Evolutionary conservation across 2,113 vertebrate genomes (phyloP).

Genomic region (Tautogolabrus adspersus): DNA sequence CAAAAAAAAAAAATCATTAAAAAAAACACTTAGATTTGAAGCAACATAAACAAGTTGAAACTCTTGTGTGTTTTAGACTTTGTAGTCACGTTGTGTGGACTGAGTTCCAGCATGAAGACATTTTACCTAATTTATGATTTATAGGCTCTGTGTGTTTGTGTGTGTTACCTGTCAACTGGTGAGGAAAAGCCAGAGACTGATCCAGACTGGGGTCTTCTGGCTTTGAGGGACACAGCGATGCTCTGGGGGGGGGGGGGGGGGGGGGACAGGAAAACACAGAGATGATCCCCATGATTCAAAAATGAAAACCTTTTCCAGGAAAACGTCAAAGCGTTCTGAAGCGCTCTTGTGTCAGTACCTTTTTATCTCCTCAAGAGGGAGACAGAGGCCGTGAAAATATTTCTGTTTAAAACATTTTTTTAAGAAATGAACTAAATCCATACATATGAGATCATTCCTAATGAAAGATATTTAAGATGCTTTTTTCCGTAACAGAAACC

Average conservation of each 20-base stretch:
- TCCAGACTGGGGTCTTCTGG: slow-evolving; percentile 44
- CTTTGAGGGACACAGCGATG: slow-evolving; percentile 84
- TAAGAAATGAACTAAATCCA: too few relatives aligned
- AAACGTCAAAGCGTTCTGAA: too few relatives aligned
- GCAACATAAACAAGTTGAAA: not conserved
- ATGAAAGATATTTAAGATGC: too few relatives aligned
- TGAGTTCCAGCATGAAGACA: not conserved
- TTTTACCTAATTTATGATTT: not conserved
- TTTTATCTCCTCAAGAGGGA: not conserved
- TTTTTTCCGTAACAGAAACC: too few relatives aligned
- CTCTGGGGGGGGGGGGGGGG: slow-evolving; percentile 79
- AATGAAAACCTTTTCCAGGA: too few relatives aligned
- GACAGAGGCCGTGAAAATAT: not conserved
- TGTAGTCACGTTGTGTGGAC: too few relatives aligned
- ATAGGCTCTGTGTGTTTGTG: not conserved
- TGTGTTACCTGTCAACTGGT: slow-evolving; percentile 88
- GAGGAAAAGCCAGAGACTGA: slow-evolving; percentile 84
- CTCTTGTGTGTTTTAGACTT: too few relatives aligned
- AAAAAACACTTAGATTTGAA: not conserved
- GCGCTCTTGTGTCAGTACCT: too few relatives aligned
- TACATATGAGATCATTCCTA: too few relatives aligned
- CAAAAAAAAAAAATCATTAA: not conserved
- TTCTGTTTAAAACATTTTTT: too few relatives aligned
- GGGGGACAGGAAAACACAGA: not conserved
- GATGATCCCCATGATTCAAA: not conserved